phyloP scores from a whole-genome alignment of 1,140 invertebrate species.

The Cydia amplana region DNA sequence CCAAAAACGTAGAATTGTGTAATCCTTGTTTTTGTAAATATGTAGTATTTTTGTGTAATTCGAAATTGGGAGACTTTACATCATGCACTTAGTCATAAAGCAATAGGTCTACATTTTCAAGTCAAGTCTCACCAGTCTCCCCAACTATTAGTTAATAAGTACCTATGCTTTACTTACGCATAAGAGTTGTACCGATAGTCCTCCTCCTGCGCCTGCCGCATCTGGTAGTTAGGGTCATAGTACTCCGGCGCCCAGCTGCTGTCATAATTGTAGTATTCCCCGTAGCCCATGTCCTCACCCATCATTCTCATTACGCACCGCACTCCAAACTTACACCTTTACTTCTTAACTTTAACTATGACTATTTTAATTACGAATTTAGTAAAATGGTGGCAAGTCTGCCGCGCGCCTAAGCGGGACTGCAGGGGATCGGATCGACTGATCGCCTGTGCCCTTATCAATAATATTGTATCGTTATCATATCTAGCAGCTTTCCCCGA shows the following conservation, averaged over 20 bases:
- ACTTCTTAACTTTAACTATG: constrained; percentile 36
- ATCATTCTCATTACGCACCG: constrained; percentile 78
- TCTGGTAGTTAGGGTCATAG: constrained; percentile 62
- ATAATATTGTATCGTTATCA: constrained; percentile 77
- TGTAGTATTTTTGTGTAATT: too few relatives aligned
- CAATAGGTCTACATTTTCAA: too few relatives aligned
- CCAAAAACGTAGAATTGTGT: too few relatives aligned
- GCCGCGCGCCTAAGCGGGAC: constrained; percentile 43
- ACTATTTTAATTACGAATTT: constrained; percentile 34
- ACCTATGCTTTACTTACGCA: constrained; percentile 61
- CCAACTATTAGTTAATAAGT: too few relatives aligned
- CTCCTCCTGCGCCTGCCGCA: constrained; percentile 80
- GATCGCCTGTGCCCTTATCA: constrained; percentile 73
- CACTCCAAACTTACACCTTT: constrained; percentile 35
- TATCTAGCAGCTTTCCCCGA: constrained; percentile 76
- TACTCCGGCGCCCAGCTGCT: constrained; percentile 85
- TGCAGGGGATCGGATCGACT: constrained; percentile 64
- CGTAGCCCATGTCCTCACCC: constrained; percentile 73
- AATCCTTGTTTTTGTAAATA: too few relatives aligned
- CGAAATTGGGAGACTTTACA: too few relatives aligned
- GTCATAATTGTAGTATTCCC: constrained; percentile 83
- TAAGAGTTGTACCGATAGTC: constrained; percentile 77
- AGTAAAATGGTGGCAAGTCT: constrained; percentile 35
- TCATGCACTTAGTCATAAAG: too few relatives aligned
- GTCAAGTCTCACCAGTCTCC: too few relatives aligned